Percentiles rank a stretch among this genome's conserved stretches.
phyloP scores from a whole-genome alignment of 2,888 invertebrate genomes.

The Dasysyrphus albostriatus region DNA sequence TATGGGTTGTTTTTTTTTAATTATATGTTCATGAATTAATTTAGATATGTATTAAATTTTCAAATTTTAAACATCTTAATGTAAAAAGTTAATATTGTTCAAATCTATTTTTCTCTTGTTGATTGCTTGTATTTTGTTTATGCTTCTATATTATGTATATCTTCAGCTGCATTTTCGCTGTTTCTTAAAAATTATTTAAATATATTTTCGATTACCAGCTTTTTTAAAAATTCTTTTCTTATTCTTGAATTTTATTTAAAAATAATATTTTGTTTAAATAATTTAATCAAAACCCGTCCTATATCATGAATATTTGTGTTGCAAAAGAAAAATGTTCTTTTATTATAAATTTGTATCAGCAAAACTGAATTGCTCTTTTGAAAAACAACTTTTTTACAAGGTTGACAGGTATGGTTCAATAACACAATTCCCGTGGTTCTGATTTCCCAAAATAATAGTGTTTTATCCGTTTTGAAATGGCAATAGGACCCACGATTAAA shows the following conservation, averaged over 20 bases:
- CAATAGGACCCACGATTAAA: no score
- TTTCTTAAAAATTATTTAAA: constrained; percentile 35
- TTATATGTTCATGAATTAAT: not conserved
- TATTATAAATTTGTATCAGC: no score
- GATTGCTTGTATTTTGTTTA: constrained; percentile 70
- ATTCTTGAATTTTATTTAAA: not conserved
- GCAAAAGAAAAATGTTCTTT: not conserved
- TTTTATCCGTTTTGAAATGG: no score
- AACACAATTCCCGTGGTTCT: no score
- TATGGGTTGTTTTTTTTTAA: not conserved
- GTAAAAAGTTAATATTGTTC: not conserved
- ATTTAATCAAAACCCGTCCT: constrained; percentile 20
- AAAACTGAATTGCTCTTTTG: no score
- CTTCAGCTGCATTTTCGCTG: constrained; percentile 28
- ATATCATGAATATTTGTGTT: constrained; percentile 50
- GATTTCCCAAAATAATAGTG: no score
- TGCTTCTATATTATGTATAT: constrained; percentile 44
- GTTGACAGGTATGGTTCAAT: no score
- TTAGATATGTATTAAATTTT: not conserved
- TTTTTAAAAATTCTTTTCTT: constrained; percentile 12
- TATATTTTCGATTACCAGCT: not conserved
- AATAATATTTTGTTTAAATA: not conserved
- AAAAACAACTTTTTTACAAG: no score
- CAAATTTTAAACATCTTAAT: not conserved
- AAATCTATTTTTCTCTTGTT: constrained; percentile 40